These are phyloP conservation scores for Phrynocephalus forsythii DNA, from an alignment of 2,797 vertebrate species.

Conservation along the genomic window DNA sequence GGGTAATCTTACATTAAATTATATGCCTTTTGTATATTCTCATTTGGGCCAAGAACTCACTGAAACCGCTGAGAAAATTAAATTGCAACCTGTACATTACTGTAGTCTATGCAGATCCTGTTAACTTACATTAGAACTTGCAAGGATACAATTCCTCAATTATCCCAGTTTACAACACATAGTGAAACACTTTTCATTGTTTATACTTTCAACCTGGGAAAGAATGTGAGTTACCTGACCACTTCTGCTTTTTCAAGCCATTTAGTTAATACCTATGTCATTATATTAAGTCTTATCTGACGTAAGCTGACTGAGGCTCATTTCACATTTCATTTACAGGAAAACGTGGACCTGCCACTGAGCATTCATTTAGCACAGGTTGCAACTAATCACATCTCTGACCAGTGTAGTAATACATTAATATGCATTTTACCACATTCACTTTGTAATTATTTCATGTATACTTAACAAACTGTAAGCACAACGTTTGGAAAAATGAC, in stretches of 20 bases:
- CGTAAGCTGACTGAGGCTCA: not conserved
- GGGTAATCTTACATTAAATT: too few species aligned
- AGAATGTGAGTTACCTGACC: not conserved
- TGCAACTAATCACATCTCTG: not conserved
- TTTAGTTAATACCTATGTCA: not conserved
- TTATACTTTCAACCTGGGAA: not conserved
- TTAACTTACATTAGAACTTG: not conserved
- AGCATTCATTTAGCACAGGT: not conserved
- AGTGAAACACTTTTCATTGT: not conserved
- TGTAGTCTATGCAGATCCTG: not conserved
- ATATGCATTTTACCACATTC: not conserved
- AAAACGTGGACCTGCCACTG: not conserved
- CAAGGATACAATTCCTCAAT: not conserved
- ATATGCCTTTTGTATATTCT: not conserved
- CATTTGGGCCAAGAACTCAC: not conserved
- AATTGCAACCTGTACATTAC: not conserved
- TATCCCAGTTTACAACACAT: too few species aligned
- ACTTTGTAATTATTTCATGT: not conserved
- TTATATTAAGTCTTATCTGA: slow-evolving; percentile 8
- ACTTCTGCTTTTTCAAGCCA: not conserved
- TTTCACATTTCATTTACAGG: not conserved
- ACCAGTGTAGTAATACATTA: not conserved
- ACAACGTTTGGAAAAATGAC: not conserved
- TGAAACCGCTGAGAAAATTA: not conserved
- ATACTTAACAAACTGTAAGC: not conserved